Conservation (phyloP, 2,888 invertebrate species). For the Tiliacea aurago region DNA sequence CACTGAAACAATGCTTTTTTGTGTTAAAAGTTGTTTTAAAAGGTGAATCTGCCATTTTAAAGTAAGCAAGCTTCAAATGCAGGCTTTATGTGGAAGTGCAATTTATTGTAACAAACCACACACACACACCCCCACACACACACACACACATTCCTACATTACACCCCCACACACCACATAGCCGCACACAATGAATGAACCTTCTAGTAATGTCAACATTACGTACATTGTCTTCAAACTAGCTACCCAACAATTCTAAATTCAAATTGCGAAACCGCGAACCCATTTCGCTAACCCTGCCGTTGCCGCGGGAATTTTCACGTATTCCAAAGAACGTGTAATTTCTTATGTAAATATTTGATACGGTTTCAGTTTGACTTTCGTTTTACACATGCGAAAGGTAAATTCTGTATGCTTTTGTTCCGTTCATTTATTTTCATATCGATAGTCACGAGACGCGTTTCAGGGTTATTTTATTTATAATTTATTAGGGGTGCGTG, state of each 20-base stretch:
- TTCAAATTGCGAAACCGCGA: slow-evolving; percentile 54
- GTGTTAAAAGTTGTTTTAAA: background rate
- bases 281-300: slow-evolving; percentile 46
- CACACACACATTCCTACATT: background rate
- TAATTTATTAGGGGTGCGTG: slow-evolving; percentile 4
- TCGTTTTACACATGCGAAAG: slow-evolving; percentile 50
- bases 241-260: slow-evolving; percentile 46
- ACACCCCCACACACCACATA: background rate
- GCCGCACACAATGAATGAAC: slow-evolving; percentile 26
- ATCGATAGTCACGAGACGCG: slow-evolving; percentile 32
- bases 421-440: slow-evolving; percentile 53
- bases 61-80: background rate
- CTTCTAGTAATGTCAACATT: slow-evolving; percentile 38
- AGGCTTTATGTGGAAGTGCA: background rate
- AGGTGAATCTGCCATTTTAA: background rate
- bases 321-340: slow-evolving; percentile 61
- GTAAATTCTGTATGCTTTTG: slow-evolving; percentile 43
- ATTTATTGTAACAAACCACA: background rate
- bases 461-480: slow-evolving; percentile 31
- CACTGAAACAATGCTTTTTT: background rate
- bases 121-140: background rate
- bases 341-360: slow-evolving; percentile 74
- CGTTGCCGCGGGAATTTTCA: slow-evolving; percentile 50
- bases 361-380: slow-evolving; percentile 56
- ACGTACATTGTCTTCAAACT: slow-evolving; percentile 44